These are phyloP conservation scores for Drosophila leontia DNA, from an alignment of 1,140 invertebrate genomes.

Conservation along the genomic window DNA sequence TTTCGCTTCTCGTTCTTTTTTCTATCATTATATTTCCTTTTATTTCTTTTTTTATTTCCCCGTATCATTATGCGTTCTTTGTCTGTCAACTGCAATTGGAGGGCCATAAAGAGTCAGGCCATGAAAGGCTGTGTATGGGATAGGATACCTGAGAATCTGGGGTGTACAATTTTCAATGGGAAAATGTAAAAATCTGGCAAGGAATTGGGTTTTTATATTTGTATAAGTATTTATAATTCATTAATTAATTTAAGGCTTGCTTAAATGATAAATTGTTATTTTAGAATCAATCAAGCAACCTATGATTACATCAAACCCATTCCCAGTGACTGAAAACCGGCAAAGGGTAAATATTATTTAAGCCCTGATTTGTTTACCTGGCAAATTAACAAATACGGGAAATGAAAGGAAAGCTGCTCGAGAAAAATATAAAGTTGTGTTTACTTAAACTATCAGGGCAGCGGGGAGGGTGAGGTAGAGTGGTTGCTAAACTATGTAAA, in stretches of 20 bases:
- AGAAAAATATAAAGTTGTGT: conserved; percentile 46
- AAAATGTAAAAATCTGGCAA: background rate
- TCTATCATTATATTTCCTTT: conserved; percentile 22
- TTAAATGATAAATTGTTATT: background rate
- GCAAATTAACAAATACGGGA: conserved; percentile 49
- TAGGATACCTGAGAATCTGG: conserved; percentile 6
- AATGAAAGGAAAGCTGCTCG: conserved; percentile 18
- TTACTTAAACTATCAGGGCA: conserved; percentile 50
- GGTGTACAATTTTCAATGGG: conserved; percentile 1
- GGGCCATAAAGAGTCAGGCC: conserved; percentile 20
- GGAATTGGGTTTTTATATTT: too few species aligned
- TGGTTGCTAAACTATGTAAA: conserved; percentile 57
- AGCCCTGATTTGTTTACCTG: conserved; percentile 51
- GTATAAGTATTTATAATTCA: background rate
- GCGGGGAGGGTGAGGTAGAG: background rate
- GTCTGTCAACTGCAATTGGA: conserved; percentile 49
- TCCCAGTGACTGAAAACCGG: conserved; percentile 3
- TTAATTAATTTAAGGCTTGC: too few species aligned
- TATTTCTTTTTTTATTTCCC: conserved; percentile 18
- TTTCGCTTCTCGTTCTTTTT: conserved; percentile 6
- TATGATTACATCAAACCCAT: background rate
- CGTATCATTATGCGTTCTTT: conserved; percentile 36
- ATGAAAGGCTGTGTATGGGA: conserved; percentile 4
- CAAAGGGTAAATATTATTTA: conserved; percentile 59
- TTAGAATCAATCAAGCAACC: background rate